Base-by-base conservation (phyloP, 2,888 invertebrate genomes). In the Acronicta leporina region DNA sequence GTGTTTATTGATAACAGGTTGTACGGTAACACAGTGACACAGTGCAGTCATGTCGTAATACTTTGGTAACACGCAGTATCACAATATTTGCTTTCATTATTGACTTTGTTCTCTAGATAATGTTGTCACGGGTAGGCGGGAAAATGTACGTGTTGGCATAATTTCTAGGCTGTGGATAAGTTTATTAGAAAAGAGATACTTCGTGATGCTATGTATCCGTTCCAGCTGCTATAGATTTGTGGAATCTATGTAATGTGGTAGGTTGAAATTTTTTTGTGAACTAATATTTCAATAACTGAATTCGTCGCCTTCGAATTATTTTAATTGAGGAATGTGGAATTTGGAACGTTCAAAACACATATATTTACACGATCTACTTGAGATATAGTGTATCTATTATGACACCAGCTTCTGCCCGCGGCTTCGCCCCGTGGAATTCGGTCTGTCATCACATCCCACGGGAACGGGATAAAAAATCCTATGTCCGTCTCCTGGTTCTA, bases 21-120 rank as follows among this genome's bases (percentile, higher is more conserved):
- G 82, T 80, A 75, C 80, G 73, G 49, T 71, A 85, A 81, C 86
- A 85, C 79, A 86, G 73, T 90, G 87, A 88, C 89, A 87, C 81
- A 89, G 79, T 87, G 81, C 78, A 79, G 62, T 48, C 33, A 48
- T 87, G 81, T 78, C 68, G 88, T 88, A 89, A 90, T 81, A 80
- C 72, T 87, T 85, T 82, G 56, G 83, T 84, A 83, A 87, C 78
- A 77, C 68, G 66, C 64, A 63, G 56, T 71, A 72, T 63, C 63
- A 70, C 68, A 76, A 80, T 82, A 82, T 86, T 86, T 86, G 75
- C 77, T 52, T 71, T 63, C 53, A 52, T 68, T 84, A 83, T 85
- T 85, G 73, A 77, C 80, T 80, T 53, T 68, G 58, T 66, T 68
- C 56, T 71, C 47, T 50, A 49, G 83, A 77, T 82, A 82, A 61